Base-by-base conservation (phyloP, 1,140 invertebrate species). In the Galleria mellonella region DNA sequence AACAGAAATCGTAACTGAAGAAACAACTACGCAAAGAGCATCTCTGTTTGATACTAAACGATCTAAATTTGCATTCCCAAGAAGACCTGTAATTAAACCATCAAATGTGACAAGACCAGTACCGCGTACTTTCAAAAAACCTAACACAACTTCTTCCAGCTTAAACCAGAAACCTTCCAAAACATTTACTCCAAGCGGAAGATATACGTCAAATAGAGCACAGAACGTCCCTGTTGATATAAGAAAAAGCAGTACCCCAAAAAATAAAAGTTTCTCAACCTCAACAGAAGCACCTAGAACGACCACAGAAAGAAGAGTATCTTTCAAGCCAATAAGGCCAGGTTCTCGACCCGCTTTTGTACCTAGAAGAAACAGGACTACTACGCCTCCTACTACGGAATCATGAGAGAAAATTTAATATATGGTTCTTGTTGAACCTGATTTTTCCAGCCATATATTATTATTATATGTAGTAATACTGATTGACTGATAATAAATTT, bases 161-260 rank as follows among this genome's bases (percentile, higher is more conserved):
- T 45, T 49, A 11, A 64, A 53, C 15, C 67, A 71, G 23, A 85
- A 76, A 70, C 48, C 58, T 2, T 83, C 81, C 40, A 85, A 82
- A 52, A 84, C 76, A 0, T 86, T 86, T 44, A 75, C 55, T 39
- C 72, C 78, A 6, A 68, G 47, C 3, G 68, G 72, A 5, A 61
- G 83, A 42, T 81, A 81, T 42, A 62, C 71, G 8, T 66, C 37
- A 0, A 74, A 52, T 31, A 67, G 85, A 30, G 52, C 67, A 12
- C 85, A 86, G 66, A 87, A 87, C 32, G 72, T 85, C 5, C 85
- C 83, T 9, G 46, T 87, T 14, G 84, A 86, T 49, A 33, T 73
- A 9, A 75, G 62, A 43, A 83, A 75, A 45, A 83, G 70, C 17
- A 17, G 42, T n/a, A 77, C 15, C 23, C 62, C 49, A 30, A 49